Evolutionary conservation across 2,113 vertebrate genomes (phyloP), one percentile per base, ranked within the genome.

Genomic region (Picathartes gymnocephalus): DNA sequence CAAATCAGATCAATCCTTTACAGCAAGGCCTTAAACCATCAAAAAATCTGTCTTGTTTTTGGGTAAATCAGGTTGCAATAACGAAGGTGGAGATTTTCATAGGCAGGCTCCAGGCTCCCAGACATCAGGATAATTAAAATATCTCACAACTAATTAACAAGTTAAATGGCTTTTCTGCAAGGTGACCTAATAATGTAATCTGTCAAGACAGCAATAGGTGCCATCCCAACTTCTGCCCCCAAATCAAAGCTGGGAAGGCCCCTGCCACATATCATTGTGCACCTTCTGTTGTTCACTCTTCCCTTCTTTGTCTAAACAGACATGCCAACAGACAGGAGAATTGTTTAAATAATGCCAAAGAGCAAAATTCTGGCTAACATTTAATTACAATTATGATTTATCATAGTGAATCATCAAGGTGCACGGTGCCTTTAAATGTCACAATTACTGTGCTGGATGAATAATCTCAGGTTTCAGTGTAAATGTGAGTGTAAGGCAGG

Each of bases 61-160:
- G n/a, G 24, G 47, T 44, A 64, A 88, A 86, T 76, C 47, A 82
- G 60, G 47, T 13, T 90, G 68, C 56, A 66, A 19, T 7, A 91
- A 50, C 18, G 22, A 65, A 71, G 24, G 27, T 30, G 10, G n/a
- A 91, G 60, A 72, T 3, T 18, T 35, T 73, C 93, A 31, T 30
- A 88, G 40, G 62, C 78, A 85, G 61, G 30, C 68, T 86, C 31
- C n/a, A 33, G 54, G 82, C 73, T 81, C 68, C 56, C 42, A 50
- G 45, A 69, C 33, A 51, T 11, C 16, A 64, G 14, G 15, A 71
- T 86, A 92, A 95, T 42, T 86, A 93, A 95, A 95, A 89, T 47
- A 64, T 83, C 57, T 79, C 81, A 86, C 50, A 77, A 86, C 40
- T 94, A 90, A 93, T 96, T 93, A 94, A 73, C 81, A 94, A 90